Evolutionary conservation across 2,888 invertebrate genomes (phyloP), one percentile per base, ranked within the genome.

Genomic region (Pollenia angustigena): DNA sequence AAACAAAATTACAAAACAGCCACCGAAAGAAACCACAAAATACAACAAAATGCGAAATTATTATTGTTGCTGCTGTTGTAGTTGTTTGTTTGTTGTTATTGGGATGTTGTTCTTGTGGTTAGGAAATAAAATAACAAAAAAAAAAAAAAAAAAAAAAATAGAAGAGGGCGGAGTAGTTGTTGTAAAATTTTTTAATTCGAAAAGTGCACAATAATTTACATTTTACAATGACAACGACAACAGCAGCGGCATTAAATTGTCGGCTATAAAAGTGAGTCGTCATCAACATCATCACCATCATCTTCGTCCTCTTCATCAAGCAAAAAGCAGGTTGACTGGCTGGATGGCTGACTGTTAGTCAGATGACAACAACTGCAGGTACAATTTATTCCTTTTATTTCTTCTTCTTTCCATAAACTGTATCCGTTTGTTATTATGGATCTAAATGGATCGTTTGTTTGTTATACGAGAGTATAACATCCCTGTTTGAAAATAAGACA

Each of bases 201-300:
- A 87, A 84, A 84, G 84, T 84, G 84, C 87, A 87, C 84, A 87
- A 78, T 87, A 87, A 84, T 87, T 87, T 87, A 87, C 78, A 84
- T 87, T 84, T 85, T 78, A 84, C 76, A 87, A 81, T 85, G 84
- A 81, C 81, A 87, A 81, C 80, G 69, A 56, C 68, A 56, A 2
- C 60, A 60, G 44, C 44, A 78, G 48, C 79, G 66, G 48, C 52
- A 68, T 84, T 84, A 74, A 84, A 60, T 74, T 84, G 79, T 68
- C 54, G 46, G 54, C 69, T 69, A 69, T 82, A 76, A 82, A 82
- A 75, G n/a, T 82, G 81, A 75, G 54, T 48, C 82, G 74, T 75
- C 76, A 48, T 64, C 69, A 80, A 48, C 72, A 66, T 40, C 62
- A 64, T 68, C 44, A 66, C 40, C 50, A 44, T 8, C 44, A 11